Evolutionary conservation across 1,140 invertebrate genomes (phyloP).

Genomic region (Lordiphosa clarofinis): DNA sequence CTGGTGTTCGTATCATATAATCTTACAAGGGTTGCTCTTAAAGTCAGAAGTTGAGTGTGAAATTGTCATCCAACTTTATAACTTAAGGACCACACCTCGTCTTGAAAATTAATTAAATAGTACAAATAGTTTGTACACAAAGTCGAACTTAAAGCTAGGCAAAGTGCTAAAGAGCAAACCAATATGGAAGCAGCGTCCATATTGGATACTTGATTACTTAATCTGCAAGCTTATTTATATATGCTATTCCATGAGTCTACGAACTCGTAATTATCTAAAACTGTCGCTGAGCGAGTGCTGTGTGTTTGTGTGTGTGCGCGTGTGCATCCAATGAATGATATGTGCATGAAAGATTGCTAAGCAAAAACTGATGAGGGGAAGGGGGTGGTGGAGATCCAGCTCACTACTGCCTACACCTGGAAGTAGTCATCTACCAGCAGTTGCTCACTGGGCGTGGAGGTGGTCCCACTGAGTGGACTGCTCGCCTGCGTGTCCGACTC

Average conservation of each 20-base stretch:
- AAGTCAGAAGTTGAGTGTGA: not conserved
- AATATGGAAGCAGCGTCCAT: constrained; percentile 49
- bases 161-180: constrained; percentile 51
- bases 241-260: constrained; percentile 23
- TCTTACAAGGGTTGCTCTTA: constrained; percentile 1
- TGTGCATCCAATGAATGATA: constrained; percentile 56
- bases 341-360: constrained; percentile 60
- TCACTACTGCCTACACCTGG: constrained; percentile 57
- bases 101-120: not conserved
- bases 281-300: constrained; percentile 36
- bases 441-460: constrained; percentile 56
- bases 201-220: constrained; percentile 16
- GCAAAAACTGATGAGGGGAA: constrained; percentile 41
- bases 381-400: constrained; percentile 55
- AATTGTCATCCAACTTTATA: not conserved
- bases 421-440: constrained; percentile 70
- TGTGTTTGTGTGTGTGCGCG: constrained; percentile 22
- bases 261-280: constrained; percentile 39
- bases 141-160: constrained; percentile 50
- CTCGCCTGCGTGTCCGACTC: constrained; percentile 67
- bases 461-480: constrained; percentile 53
- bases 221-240: constrained; percentile 4
- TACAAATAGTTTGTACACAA: constrained; percentile 74
- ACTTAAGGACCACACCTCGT: too few species aligned
- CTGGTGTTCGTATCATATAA: constrained; percentile 47